phyloP scores from a whole-genome alignment of 2,797 vertebrate genomes.

The Phataginus tetradactyla region DNA sequence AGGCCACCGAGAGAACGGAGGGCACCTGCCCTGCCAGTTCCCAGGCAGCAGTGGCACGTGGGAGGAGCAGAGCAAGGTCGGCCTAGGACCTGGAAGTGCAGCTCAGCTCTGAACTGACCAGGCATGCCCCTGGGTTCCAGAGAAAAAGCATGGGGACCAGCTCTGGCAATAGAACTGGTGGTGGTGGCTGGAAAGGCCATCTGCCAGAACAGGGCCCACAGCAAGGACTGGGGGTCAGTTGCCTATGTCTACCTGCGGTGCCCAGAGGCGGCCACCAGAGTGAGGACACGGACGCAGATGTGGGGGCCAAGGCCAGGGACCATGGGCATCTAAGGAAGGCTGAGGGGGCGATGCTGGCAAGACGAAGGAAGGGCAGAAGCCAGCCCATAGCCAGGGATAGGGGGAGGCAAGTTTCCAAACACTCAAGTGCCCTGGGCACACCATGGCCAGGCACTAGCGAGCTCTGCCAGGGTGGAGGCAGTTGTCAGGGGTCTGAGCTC shows the following conservation, averaged over 20 bases:
- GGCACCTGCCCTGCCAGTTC: too few relatives aligned
- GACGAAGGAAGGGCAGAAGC: background rate
- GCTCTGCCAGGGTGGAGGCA: fast-evolving
- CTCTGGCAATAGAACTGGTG: background rate
- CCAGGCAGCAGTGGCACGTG: too few relatives aligned
- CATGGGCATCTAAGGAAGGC: background rate
- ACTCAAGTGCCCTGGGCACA: fast-evolving
- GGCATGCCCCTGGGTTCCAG: background rate
- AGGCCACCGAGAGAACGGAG: too few relatives aligned
- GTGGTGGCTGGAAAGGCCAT: background rate
- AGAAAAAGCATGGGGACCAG: background rate
- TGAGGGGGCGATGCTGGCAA: background rate
- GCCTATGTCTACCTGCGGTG: background rate
- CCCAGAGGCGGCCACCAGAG: background rate
- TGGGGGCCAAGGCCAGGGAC: background rate
- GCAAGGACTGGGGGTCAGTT: background rate
- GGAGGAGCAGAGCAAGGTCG: too few relatives aligned
- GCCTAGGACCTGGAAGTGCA: background rate
- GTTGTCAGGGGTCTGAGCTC: too few relatives aligned
- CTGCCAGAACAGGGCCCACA: background rate
- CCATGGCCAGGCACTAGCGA: fast-evolving
- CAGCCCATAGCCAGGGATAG: fast-evolving
- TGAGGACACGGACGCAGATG: fast-evolving
- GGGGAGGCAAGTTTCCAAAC: background rate
- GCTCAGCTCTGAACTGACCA: fast-evolving